Evolutionary conservation across 2,113 vertebrate genomes (phyloP), one percentile per base, ranked within the genome.

Genomic region (Malurus cyaneus): DNA sequence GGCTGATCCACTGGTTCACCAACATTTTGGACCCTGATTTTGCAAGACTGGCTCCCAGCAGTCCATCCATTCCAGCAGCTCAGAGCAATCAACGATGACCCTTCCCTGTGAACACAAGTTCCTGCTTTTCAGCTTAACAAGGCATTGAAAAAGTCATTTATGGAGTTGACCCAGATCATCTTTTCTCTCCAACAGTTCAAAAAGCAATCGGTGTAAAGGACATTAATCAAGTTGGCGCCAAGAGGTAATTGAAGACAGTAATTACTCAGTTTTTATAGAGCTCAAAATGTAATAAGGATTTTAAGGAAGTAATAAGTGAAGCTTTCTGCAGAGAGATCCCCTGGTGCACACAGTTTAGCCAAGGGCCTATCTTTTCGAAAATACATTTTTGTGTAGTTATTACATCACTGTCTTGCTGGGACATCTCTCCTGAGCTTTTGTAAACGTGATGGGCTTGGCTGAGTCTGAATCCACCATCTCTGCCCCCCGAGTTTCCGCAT

Each of bases 181-280:
- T 92, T 93, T 88, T 96, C 92, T 90, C 92, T 96, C 76, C 82
- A 86, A 88, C 88, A 93, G 92, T 96, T 97, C 93, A 93, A 76
- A 92, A 95, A 95, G 93, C 90, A 80, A 34, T 92, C 0, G 36
- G 67, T 6, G 11, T 53, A 92, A 92, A 94, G 93, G 90, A 77
- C 94, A 84, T 96, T 94, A 92, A 95, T 95, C 69, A 94, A 84
- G 92, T 61, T 53, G 86, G 86, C 32, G 61, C 94, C 90, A 76
- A 94, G 94, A 96, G 93, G 92, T 97, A 97, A 96, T 96, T 96
- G 95, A 92, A 93, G 95, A 17, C 79, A 81, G 92, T 96, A 96
- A 96, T 97, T 96, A 93, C 95, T 88, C 94, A 84, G 80, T 87
- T 95, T 97, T 96, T 93, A 96, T 88, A 90, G 92, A 72, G 64